Percentiles rank a stretch among this genome's conserved stretches.
These are phyloP conservation scores for Pandemis heparana DNA, from an alignment of 2,888 invertebrate species.

Conservation along the genomic window DNA sequence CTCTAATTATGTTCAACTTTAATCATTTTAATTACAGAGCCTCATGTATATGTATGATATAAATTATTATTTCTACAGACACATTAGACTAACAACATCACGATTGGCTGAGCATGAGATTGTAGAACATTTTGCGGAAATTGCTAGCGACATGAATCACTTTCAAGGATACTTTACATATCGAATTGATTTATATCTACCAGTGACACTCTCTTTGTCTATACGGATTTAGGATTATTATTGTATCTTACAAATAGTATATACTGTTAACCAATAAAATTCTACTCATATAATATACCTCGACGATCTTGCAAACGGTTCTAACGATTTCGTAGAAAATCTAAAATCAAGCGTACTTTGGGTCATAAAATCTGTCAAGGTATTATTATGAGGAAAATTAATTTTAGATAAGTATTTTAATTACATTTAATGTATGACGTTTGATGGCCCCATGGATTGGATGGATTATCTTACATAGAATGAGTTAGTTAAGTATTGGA, in stretches of 20 bases:
- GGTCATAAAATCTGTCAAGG: too few species aligned
- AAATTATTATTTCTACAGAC: constrained; percentile 21
- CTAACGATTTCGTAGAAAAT: too few species aligned
- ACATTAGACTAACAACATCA: constrained; percentile 37
- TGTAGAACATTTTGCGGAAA: constrained; percentile 43
- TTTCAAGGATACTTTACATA: constrained; percentile 40
- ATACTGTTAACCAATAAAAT: too few species aligned
- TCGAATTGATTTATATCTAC: not conserved
- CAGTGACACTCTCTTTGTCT: constrained; percentile 30
- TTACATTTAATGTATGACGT: too few species aligned
- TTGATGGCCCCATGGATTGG: too few species aligned
- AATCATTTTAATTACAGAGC: constrained; percentile 8
- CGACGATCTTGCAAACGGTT: too few species aligned
- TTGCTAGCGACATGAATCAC: constrained; percentile 32
- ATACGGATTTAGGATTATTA: constrained; percentile 31
- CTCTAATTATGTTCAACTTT: not conserved
- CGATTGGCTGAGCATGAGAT: constrained; percentile 38
- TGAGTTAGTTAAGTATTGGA: too few species aligned
- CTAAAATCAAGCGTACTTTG: too few species aligned
- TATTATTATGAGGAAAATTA: too few species aligned
- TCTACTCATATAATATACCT: too few species aligned
- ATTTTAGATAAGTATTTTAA: too few species aligned
- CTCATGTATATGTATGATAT: constrained; percentile 39
- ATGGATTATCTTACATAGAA: too few species aligned
- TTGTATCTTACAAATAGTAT: not conserved